Base-by-base conservation (phyloP, 1,140 invertebrate species). In the Neodiprion lecontei region DNA sequence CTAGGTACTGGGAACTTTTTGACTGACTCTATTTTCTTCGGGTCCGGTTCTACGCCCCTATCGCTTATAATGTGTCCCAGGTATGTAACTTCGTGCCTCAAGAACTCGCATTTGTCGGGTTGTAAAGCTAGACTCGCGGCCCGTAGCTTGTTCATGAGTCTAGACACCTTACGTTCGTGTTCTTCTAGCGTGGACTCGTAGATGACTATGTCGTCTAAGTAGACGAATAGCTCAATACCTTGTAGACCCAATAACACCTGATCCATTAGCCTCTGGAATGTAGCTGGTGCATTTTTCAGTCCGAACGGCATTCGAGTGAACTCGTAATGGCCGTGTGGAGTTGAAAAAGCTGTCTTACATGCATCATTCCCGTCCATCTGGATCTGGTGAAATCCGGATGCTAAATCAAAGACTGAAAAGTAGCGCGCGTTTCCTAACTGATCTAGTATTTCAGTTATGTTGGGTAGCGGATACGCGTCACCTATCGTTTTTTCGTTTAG, bases 391-490 rank as follows among this genome's bases (percentile, higher is more conserved):
- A 89, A 92, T 5, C 90, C 91, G 48, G 79, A 84, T 7, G 78
- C 82, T 49, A 90, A 75, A 80, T 90, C 89, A 3, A 90, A 74
- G 0, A 81, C 78, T 17, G 83, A 79, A 74, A 89, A 89, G 67
- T 80, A 86, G 65, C 78, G 78, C 9, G 79, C 70, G 3, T 79
- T 80, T 7, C 77, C 78, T 47, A 90, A 69, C n/a, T 78, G 73
- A 73, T 89, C 81, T 11, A 81, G 47, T n/a, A 82, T 82, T 10
- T 89, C 85, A 9, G 85, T 80, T 9, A 91, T 89, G 69, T 89
- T 85, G 0, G 91, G 90, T 9, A 92, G 68, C 0, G 91, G 90
- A 78, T 87, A 92, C 21, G 80, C 78, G 74, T 91, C 89, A 9
- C 79, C 79, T 10, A 85, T 78, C 1, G 85, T 88, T 72, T 79